Percentiles rank a stretch among this genome's conserved stretches.
These are phyloP conservation scores for Leucoraja ocellata DNA, from an alignment of 2,797 vertebrate genomes.

Conservation along the genomic window DNA sequence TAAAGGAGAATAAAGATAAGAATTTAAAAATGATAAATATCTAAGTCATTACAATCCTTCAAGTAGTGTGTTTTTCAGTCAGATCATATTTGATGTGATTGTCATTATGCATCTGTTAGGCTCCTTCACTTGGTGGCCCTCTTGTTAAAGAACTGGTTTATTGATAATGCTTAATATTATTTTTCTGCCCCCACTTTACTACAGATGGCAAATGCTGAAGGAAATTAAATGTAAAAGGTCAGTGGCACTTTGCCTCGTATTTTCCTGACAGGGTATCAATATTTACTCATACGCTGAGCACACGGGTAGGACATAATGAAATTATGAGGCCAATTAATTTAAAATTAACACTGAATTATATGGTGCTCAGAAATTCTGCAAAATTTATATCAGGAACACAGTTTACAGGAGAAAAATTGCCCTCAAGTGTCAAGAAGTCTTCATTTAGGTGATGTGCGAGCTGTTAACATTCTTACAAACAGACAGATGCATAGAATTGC, in stretches of 20 bases:
- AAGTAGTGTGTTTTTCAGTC: no score
- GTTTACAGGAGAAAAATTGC: constrained; percentile 4
- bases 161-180: not conserved
- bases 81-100: no score
- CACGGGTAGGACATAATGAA: constrained; percentile 1
- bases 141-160: no score
- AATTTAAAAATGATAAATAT: no score
- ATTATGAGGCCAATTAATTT: constrained; percentile 13
- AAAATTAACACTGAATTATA: not conserved
- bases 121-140: not conserved
- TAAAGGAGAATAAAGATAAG: not conserved
- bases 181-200: not conserved
- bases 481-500: constrained; percentile 19
- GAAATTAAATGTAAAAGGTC: not conserved
- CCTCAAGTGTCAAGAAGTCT: constrained; percentile 8
- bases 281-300: constrained; percentile 18
- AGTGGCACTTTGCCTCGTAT: not conserved
- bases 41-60: no score
- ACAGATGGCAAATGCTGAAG: not conserved
- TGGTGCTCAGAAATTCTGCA: not conserved
- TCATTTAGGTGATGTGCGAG: constrained; percentile 4
- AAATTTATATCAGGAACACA: not conserved
- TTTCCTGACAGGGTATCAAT: not conserved
- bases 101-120: not conserved
- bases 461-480: not conserved